phyloP scores from a whole-genome alignment of 2,888 invertebrate genomes.

The Ecliptopera silaceata region DNA sequence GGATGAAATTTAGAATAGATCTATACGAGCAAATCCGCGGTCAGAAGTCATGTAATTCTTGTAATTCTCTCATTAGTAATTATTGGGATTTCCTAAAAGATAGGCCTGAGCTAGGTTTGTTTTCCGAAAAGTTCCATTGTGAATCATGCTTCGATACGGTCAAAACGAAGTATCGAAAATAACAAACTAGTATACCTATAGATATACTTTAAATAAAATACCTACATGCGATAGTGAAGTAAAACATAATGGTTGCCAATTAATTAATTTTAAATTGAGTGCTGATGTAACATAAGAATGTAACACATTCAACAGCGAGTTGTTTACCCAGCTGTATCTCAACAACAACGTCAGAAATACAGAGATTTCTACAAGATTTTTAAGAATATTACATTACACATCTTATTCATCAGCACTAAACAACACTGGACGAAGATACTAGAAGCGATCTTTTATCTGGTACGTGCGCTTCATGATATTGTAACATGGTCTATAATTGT shows the following conservation, averaged over 20 bases:
- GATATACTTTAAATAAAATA: background rate
- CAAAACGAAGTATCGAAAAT: background rate
- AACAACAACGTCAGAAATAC: background rate
- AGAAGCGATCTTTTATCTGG: too few species aligned
- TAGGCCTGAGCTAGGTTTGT: too few species aligned
- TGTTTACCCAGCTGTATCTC: constrained; percentile 7
- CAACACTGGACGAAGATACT: too few species aligned
- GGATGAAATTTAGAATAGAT: too few species aligned
- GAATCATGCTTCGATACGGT: background rate
- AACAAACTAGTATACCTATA: background rate
- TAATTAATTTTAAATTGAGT: background rate
- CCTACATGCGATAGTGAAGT: background rate
- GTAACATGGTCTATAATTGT: too few species aligned
- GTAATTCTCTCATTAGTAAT: too few species aligned
- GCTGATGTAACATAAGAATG: background rate
- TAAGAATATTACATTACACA: background rate
- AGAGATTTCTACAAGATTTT: background rate
- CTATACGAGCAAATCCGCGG: background rate
- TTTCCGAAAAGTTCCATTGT: background rate
- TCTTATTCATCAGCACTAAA: too few species aligned
- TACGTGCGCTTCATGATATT: too few species aligned
- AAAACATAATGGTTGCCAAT: background rate
- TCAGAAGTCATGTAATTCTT: too few species aligned
- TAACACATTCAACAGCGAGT: background rate
- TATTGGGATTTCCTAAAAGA: too few species aligned